Conservation (phyloP, 1,140 invertebrate genomes). For the Scaptomyza montana region DNA sequence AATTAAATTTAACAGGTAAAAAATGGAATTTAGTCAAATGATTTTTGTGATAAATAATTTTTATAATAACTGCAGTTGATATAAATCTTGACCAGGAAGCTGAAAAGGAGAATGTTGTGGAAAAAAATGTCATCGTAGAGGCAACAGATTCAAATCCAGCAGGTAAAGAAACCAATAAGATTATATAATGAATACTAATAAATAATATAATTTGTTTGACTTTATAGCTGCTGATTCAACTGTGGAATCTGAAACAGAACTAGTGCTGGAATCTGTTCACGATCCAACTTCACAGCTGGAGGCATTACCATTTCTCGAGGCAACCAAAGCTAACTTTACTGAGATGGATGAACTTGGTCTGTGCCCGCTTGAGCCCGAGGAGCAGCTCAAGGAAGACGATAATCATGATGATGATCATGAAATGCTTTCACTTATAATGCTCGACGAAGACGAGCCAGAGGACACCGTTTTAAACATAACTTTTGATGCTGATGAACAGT, state of each 20-base stretch:
- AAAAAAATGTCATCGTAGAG: no score
- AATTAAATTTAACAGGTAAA: no score
- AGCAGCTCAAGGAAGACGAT: conserved; percentile 26
- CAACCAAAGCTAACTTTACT: not conserved
- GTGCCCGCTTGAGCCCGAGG: conserved; percentile 27
- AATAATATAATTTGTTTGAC: no score
- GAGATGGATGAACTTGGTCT: conserved; percentile 52
- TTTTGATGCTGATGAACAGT: conserved; percentile 42
- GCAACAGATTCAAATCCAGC: no score
- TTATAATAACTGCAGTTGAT: not conserved
- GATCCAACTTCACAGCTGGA: not conserved
- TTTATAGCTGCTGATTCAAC: no score
- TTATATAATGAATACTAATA: no score
- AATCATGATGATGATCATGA: conserved; percentile 15
- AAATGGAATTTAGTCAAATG: no score
- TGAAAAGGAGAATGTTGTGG: no score
- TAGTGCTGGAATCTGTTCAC: no score
- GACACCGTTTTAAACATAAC: conserved; percentile 39
- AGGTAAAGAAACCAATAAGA: no score
- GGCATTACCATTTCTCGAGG: not conserved
- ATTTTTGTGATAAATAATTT: not conserved
- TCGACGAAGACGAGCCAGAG: conserved; percentile 40
- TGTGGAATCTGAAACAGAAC: no score
- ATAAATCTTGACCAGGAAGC: not conserved
- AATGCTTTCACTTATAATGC: conserved; percentile 47